Percentiles rank a stretch among this genome's conserved stretches.
Evolutionary conservation across 92 coral and sea anemone species (phyloP).

Genomic region (Porites rus): DNA sequence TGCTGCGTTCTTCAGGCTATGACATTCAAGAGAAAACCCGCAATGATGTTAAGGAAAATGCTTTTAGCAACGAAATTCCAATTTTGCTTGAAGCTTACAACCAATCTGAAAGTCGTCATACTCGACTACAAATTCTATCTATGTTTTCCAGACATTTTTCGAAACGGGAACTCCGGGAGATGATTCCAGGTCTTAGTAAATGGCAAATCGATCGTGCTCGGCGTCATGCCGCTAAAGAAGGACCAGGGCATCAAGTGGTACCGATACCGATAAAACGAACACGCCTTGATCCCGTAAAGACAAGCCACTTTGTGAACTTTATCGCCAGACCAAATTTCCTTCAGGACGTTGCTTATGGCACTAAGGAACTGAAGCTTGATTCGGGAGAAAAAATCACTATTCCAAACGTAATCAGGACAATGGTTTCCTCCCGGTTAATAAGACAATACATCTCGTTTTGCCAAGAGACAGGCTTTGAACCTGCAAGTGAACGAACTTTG

Average conservation of each 20-base stretch:
- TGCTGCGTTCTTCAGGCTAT: neutral
- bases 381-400: slow-evolving; percentile 53
- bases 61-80: no score
- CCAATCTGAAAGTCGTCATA: slow-evolving; percentile 58
- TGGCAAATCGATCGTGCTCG: slow-evolving; percentile 54
- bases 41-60: no score
- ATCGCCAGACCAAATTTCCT: slow-evolving; percentile 44
- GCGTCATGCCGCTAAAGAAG: slow-evolving; percentile 47
- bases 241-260: slow-evolving; percentile 52
- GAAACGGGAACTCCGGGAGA: slow-evolving; percentile 43
- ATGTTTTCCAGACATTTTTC: slow-evolving; percentile 3
- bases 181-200: slow-evolving; percentile 52
- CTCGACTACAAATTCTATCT: slow-evolving; percentile 52
- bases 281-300: slow-evolving; percentile 35
- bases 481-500: slow-evolving; percentile 40
- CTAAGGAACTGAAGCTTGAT: slow-evolving; percentile 46
- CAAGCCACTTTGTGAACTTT: slow-evolving; percentile 51
- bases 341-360: slow-evolving; percentile 52
- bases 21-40: no score
- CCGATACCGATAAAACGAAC: slow-evolving; percentile 14
- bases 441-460: slow-evolving; percentile 44
- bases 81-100: slow-evolving; percentile 4
- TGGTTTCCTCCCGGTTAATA: slow-evolving; percentile 51
- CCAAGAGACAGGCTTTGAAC: slow-evolving; percentile 38
- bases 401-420: slow-evolving; percentile 43